phyloP scores from a whole-genome alignment of 2,888 invertebrate species.

The Lithosia quadra region DNA sequence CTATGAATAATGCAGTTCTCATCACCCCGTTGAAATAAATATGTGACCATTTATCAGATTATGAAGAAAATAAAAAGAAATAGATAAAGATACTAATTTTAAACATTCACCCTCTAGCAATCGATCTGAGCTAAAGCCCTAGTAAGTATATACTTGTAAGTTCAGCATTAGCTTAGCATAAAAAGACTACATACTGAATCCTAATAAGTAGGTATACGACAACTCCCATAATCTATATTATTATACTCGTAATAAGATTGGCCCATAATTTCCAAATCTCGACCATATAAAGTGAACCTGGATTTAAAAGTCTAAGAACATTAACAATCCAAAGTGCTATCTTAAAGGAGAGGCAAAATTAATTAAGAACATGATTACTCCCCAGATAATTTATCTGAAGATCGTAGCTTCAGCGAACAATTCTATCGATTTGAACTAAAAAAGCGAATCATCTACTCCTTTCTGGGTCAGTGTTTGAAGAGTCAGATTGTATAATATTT shows the following conservation, averaged over 20 bases:
- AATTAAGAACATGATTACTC: slow-evolving; percentile 8
- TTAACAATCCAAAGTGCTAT: not conserved
- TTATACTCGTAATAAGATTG: not conserved
- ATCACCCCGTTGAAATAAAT: no score
- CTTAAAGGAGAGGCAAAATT: slow-evolving; percentile 12
- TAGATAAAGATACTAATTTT: no score
- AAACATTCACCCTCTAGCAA: no score
- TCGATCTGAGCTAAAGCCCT: no score
- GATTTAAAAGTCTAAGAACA: not conserved
- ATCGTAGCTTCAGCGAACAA: slow-evolving; percentile 8
- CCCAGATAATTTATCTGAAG: slow-evolving; percentile 9
- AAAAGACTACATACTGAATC: not conserved
- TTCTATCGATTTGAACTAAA: slow-evolving; percentile 14
- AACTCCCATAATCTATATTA: not conserved
- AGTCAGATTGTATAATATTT: not conserved
- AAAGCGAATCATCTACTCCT: slow-evolving; percentile 20
- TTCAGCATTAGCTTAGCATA: not conserved
- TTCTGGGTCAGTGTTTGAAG: slow-evolving; percentile 26
- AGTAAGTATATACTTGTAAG: not conserved
- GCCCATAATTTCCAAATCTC: not conserved
- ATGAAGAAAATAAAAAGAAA: no score
- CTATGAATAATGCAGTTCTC: no score
- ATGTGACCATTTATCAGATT: no score
- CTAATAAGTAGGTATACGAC: not conserved
- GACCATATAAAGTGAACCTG: not conserved